Conservation (phyloP, 2,888 invertebrate genomes). For the Ophion ellenae region DNA sequence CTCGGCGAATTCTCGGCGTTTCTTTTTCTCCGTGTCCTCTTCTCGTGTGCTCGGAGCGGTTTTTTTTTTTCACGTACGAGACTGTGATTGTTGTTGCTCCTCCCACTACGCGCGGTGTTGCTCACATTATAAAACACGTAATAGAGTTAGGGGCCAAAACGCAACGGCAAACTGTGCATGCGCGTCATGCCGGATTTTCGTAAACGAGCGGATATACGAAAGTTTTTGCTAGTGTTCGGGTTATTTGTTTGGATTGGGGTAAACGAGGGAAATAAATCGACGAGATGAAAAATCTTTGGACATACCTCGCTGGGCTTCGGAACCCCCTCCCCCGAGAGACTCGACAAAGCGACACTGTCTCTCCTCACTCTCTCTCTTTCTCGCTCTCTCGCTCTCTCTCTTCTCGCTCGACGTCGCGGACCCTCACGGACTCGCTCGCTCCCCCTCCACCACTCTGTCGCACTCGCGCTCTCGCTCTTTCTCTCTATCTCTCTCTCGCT, state of each 20-base stretch:
- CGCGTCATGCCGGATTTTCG: slow-evolving; percentile 34
- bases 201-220: background rate
- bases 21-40: background rate
- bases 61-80: slow-evolving; percentile 9
- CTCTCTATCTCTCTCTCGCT: slow-evolving; percentile 49
- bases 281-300: slow-evolving; percentile 38
- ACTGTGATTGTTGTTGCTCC: slow-evolving; percentile 59
- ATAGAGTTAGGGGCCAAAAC: slow-evolving; percentile 64
- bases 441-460: slow-evolving; percentile 71
- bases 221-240: background rate
- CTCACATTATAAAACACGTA: slow-evolving; percentile 60
- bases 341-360: slow-evolving; percentile 65
- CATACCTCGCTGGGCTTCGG: slow-evolving; percentile 63
- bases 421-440: slow-evolving; percentile 12
- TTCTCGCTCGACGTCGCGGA: background rate
- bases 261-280: slow-evolving; percentile 25
- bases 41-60: background rate
- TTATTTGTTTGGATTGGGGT: background rate
- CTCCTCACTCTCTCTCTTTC: slow-evolving; percentile 10
- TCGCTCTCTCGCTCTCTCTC: slow-evolving; percentile 8
- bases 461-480: background rate
- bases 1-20: background rate
- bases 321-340: slow-evolving; percentile 58
- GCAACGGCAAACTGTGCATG: slow-evolving; percentile 64
- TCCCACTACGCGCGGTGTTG: slow-evolving; percentile 36